phyloP scores from a whole-genome alignment of 2,113 vertebrate species.

The Oreochromis tanganicae region DNA sequence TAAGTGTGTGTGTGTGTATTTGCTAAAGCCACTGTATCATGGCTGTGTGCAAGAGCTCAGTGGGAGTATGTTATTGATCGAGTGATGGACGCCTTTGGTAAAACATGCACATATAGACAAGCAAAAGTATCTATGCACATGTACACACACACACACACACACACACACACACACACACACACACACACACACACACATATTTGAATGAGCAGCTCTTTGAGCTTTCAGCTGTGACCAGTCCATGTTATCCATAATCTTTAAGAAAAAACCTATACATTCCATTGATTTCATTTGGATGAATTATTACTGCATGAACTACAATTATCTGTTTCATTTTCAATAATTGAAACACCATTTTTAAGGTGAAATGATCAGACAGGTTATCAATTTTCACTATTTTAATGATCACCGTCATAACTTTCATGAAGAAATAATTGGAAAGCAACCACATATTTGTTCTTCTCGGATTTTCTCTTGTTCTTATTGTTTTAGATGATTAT shows the following conservation, averaged over 20 bases:
- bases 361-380: background rate
- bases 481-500: background rate
- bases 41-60: conserved; percentile 29
- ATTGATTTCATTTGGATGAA: background rate
- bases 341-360: background rate
- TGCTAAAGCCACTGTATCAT: conserved; percentile 39
- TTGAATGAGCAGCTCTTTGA: background rate
- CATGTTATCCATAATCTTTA: background rate
- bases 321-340: background rate
- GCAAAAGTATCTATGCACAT: background rate
- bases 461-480: background rate
- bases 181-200: background rate
- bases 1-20: background rate
- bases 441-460: background rate
- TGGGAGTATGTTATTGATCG: conserved; percentile 53
- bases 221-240: background rate
- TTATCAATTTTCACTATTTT: background rate
- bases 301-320: background rate
- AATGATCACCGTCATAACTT: background rate
- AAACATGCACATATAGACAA: conserved; percentile 52
- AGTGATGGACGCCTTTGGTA: conserved; percentile 26
- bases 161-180: background rate
- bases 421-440: background rate
- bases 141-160: background rate
- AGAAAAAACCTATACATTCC: background rate